These are phyloP conservation scores for Chrysopilus asiliformis DNA, from an alignment of 2,888 invertebrate species.

Conservation along the genomic window DNA sequence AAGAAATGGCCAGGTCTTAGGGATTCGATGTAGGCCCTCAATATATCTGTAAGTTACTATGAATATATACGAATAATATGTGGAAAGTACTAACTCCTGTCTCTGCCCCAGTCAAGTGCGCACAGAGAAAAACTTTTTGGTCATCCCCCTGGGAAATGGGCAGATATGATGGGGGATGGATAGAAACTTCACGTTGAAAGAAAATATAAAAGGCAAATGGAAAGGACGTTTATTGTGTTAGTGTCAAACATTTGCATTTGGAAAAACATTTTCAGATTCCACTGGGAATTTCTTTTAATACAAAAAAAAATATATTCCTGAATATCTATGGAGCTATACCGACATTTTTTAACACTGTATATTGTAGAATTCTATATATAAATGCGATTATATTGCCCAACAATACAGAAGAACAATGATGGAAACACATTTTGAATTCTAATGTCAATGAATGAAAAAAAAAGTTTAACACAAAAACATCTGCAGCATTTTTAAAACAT, in stretches of 20 bases:
- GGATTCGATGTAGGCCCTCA: too few relatives aligned
- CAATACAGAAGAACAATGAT: not conserved
- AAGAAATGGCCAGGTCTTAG: too few relatives aligned
- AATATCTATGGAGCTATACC: too few relatives aligned
- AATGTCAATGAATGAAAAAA: too few relatives aligned
- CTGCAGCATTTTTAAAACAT: too few relatives aligned
- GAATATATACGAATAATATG: slow-evolving; percentile 1
- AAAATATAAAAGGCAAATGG: not conserved
- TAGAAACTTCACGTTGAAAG: not conserved
- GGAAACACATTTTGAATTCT: slow-evolving; percentile 9
- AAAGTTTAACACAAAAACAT: too few relatives aligned
- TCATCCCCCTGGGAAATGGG: not conserved
- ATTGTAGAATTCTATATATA: too few relatives aligned
- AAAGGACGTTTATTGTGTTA: slow-evolving; percentile 4
- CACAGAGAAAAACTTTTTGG: slow-evolving; percentile 1
- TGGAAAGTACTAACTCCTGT: not conserved
- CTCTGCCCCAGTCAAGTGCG: slow-evolving; percentile 7
- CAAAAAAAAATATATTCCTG: not conserved
- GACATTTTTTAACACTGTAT: too few relatives aligned
- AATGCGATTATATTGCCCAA: not conserved
- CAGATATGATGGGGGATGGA: not conserved
- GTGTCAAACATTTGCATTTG: slow-evolving; percentile 8
- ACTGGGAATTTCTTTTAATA: slow-evolving; percentile 5
- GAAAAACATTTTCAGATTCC: slow-evolving; percentile 1
- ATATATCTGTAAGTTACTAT: not conserved